Evolutionary conservation across 2,113 vertebrate species (phyloP).

Genomic region (Ictalurus furcatus): DNA sequence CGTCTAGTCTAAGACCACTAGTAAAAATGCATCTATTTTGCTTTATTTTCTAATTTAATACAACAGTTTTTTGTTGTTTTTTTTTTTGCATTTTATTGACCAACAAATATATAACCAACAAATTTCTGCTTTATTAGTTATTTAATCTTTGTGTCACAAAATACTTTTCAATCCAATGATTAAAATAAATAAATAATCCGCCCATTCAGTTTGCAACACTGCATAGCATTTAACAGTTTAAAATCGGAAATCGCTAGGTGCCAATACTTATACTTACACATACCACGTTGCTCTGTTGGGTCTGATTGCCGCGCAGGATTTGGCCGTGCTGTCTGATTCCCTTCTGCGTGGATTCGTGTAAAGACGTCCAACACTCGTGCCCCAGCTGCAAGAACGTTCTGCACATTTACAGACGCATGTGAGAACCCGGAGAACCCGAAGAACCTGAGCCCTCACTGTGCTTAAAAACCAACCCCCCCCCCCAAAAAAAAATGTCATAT

Average conservation of each 20-base stretch:
- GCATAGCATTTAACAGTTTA: background rate
- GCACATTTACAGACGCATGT: conserved; percentile 75
- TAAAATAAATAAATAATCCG: background rate
- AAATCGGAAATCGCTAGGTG: background rate
- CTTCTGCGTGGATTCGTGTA: conserved; percentile 79
- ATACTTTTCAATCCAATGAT: background rate
- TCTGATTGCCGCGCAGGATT: conserved; percentile 64
- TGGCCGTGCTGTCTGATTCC: conserved; percentile 85
- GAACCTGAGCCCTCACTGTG: background rate
- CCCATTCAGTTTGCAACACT: background rate
- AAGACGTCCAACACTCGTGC: conserved; percentile 86
- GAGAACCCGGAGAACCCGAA: background rate
- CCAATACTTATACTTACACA: background rate
- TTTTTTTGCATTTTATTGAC: no score
- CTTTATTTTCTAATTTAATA: background rate
- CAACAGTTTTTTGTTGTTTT: no score
- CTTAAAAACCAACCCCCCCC: background rate
- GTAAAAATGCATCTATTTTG: no score
- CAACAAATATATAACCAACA: no score
- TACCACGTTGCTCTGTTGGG: background rate
- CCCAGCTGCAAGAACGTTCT: conserved; percentile 72
- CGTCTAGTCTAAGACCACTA: no score
- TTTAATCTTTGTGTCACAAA: no score
- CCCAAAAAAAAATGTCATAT: background rate
- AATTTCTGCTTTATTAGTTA: no score